Conservation (phyloP, 2,888 invertebrate genomes). For the Dynastes grantii region DNA sequence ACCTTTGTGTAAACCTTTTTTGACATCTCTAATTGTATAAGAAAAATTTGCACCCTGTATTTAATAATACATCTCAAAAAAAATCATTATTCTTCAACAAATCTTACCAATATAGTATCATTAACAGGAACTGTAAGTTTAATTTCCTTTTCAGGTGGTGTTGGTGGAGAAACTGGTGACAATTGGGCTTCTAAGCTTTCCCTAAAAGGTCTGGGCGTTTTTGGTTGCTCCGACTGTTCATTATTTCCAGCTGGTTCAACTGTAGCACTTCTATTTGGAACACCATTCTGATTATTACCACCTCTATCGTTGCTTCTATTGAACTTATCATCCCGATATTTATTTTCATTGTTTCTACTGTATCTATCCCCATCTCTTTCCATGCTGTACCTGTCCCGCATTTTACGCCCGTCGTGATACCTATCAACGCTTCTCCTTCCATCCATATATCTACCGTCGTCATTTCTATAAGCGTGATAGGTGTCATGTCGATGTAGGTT, state of each 20-base stretch:
- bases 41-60: too few relatives aligned
- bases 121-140: slow-evolving; percentile 53
- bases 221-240: slow-evolving; percentile 51
- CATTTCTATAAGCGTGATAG: slow-evolving; percentile 53
- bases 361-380: slow-evolving; percentile 40
- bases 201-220: slow-evolving; percentile 55
- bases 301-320: slow-evolving; percentile 42
- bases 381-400: slow-evolving; percentile 42
- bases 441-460: slow-evolving; percentile 49
- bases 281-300: slow-evolving; percentile 41
- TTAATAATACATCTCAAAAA: too few relatives aligned
- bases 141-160: slow-evolving; percentile 54
- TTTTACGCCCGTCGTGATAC: slow-evolving; percentile 36
- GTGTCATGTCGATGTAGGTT: slow-evolving; percentile 53
- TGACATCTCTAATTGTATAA: too few relatives aligned
- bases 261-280: background rate
- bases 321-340: slow-evolving; percentile 48
- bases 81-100: too few relatives aligned
- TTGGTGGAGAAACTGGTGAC: slow-evolving; percentile 62
- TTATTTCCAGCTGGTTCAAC: slow-evolving; percentile 24
- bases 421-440: slow-evolving; percentile 42
- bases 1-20: too few relatives aligned
- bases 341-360: slow-evolving; percentile 51
- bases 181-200: slow-evolving; percentile 60
- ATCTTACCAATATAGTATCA: slow-evolving; percentile 59